Evolutionary conservation across 2,888 invertebrate genomes (phyloP).

Genomic region (Periphyllus acericola): DNA sequence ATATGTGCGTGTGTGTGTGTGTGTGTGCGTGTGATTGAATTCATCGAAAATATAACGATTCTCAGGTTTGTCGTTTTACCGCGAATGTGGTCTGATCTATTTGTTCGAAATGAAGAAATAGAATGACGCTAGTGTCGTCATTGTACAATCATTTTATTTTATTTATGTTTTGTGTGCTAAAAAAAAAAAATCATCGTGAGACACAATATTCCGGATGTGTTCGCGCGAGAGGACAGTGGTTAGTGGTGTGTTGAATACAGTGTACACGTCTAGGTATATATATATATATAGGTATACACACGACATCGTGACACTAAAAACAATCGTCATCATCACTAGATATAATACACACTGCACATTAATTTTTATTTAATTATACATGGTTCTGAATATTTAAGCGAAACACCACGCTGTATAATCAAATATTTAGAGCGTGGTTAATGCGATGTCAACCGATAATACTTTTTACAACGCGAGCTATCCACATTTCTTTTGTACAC

Average conservation of each 20-base stretch:
- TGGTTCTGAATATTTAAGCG: not conserved
- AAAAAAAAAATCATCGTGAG: not conserved
- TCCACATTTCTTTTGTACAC: not conserved
- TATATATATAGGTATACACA: not conserved
- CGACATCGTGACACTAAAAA: not conserved
- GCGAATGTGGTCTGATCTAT: not conserved
- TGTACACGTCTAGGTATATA: not conserved
- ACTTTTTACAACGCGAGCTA: not conserved
- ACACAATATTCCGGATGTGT: not conserved
- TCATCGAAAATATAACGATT: not conserved
- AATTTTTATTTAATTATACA: constrained; percentile 18
- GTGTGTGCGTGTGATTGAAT: not conserved
- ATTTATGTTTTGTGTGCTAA: not conserved
- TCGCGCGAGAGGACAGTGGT: not conserved
- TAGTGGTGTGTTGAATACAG: not conserved
- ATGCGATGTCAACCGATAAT: constrained; percentile 23
- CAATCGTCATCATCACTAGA: constrained; percentile 14
- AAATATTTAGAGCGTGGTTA: constrained; percentile 31
- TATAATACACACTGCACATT: not conserved
- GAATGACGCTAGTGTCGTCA: not conserved
- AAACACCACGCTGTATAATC: constrained; percentile 16
- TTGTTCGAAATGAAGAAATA: not conserved
- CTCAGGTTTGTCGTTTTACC: not conserved
- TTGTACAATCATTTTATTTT: not conserved
- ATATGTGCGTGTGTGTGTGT: not conserved